Conservation (phyloP, 2,113 vertebrate species). For the Meriones unguiculatus region DNA sequence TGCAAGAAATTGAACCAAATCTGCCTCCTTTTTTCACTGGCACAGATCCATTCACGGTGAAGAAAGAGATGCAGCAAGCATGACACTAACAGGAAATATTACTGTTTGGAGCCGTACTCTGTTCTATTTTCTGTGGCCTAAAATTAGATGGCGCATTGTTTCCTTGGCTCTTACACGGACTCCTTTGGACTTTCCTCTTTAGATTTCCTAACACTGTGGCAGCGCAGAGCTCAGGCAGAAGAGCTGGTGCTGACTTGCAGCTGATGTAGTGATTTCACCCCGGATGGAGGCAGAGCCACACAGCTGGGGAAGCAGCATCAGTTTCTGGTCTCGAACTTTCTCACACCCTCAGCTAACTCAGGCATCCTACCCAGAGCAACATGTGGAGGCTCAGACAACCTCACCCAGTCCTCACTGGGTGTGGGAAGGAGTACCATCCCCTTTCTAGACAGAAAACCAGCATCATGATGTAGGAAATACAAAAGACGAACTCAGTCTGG, state of each 20-base stretch:
- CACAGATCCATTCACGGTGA: background rate
- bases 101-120: background rate
- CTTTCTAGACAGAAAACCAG: background rate
- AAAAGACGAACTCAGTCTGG: background rate
- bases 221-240: background rate
- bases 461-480: background rate
- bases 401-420: background rate
- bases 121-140: constrained; percentile 46
- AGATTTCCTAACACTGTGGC: background rate
- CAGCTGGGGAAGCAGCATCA: background rate
- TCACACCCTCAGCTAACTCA: background rate
- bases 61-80: background rate
- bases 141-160: constrained; percentile 46
- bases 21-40: background rate
- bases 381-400: background rate
- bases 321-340: background rate
- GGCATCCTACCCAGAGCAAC: background rate
- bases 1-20: background rate
- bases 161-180: background rate
- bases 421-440: background rate
- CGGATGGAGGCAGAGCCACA: accelerated
- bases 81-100: background rate
- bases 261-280: constrained; percentile 1
- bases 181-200: background rate
- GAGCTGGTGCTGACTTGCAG: background rate